These are phyloP conservation scores for Macaria liturata DNA, from an alignment of 2,888 invertebrate genomes.

Conservation along the genomic window DNA sequence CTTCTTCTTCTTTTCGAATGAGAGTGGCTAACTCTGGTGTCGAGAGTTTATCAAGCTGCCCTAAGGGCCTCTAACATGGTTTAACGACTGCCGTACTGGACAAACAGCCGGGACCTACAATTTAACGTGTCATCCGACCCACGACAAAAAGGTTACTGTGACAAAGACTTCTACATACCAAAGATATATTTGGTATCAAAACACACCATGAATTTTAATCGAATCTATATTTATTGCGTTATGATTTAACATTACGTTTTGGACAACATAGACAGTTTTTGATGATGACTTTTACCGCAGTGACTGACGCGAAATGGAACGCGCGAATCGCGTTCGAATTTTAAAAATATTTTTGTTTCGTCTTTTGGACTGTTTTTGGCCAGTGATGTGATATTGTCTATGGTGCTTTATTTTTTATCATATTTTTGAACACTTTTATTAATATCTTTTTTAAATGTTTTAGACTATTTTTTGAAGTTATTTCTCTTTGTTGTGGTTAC, in stretches of 20 bases:
- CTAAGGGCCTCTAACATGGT: too few species aligned
- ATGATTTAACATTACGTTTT: constrained; percentile 43
- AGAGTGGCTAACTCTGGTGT: too few species aligned
- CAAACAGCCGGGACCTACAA: too few species aligned
- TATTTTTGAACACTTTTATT: too few species aligned
- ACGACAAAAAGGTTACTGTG: constrained; percentile 1
- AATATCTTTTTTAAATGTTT: too few species aligned
- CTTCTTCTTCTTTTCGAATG: too few species aligned
- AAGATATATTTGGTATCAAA: constrained; percentile 40
- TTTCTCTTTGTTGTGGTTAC: too few species aligned
- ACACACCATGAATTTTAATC: constrained; percentile 62
- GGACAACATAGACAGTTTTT: constrained; percentile 39
- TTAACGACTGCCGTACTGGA: too few species aligned
- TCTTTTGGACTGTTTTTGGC: constrained; percentile 45
- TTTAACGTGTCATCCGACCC: too few species aligned
- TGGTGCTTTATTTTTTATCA: constrained; percentile 8
- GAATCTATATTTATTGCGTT: constrained; percentile 51
- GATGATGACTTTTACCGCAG: constrained; percentile 38
- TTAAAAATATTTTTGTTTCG: constrained; percentile 31
- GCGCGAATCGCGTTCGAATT: constrained; percentile 54
- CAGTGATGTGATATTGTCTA: constrained; percentile 35
- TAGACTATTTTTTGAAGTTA: too few species aligned
- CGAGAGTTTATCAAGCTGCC: too few species aligned
- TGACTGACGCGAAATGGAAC: constrained; percentile 50
- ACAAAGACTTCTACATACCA: constrained; percentile 3